Conservation (phyloP, 2,113 vertebrate genomes). For the Carettochelys insculpta region DNA sequence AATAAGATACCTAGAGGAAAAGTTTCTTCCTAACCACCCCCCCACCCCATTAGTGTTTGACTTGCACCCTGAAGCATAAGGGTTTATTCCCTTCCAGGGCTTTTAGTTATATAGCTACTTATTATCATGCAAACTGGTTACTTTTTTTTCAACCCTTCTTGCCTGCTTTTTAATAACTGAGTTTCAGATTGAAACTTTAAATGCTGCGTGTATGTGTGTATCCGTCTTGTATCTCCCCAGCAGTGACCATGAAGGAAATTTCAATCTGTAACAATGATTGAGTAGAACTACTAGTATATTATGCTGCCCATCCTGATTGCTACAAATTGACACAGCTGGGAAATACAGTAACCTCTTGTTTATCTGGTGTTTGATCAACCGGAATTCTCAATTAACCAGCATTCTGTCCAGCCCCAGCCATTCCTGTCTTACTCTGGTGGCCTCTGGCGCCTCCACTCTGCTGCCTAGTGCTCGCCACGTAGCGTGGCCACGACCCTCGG, state of each 20-base stretch:
- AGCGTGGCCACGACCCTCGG: too few species aligned
- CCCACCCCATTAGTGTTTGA: background rate
- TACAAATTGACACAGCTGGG: background rate
- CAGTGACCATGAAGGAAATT: background rate
- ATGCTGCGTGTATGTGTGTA: background rate
- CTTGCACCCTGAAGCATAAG: background rate
- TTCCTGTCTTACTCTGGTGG: too few species aligned
- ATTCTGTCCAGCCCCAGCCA: too few species aligned
- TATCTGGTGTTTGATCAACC: too few species aligned
- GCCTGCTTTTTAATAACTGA: background rate
- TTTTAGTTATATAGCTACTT: too few species aligned
- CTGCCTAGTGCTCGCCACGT: too few species aligned
- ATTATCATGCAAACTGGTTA: too few species aligned
- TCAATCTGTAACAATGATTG: background rate
- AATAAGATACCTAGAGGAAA: background rate
- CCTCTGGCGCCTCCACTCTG: too few species aligned
- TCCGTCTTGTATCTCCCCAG: background rate
- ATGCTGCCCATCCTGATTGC: background rate
- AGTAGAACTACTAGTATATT: background rate
- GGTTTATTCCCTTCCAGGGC: conserved; percentile 9
- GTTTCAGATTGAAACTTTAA: background rate
- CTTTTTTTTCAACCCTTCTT: background rate
- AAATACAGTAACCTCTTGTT: too few species aligned
- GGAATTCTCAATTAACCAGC: too few species aligned
- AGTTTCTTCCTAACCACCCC: background rate